phyloP scores from a whole-genome alignment of 2,797 vertebrate species.

The Trematomus bernacchii region DNA sequence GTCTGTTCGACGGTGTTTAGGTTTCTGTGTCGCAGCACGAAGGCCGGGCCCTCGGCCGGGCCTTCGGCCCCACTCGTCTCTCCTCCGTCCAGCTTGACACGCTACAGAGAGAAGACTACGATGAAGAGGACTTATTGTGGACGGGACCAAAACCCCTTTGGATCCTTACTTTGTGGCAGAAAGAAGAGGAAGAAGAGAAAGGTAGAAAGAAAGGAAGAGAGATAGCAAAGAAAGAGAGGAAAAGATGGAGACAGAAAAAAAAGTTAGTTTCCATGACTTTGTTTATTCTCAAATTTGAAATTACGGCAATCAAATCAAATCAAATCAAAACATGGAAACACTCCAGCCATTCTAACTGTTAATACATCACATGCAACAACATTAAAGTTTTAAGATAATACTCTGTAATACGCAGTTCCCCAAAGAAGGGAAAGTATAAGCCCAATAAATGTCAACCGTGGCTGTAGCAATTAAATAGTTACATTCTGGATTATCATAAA shows the following conservation, averaged over 20 bases:
- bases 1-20: conserved; percentile 52
- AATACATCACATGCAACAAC: neutral
- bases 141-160: conserved; percentile 13
- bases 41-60: conserved; percentile 78
- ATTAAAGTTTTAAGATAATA: neutral
- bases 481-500: neutral
- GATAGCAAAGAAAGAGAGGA: conserved; percentile 1
- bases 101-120: conserved; percentile 28
- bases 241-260: neutral
- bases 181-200: neutral
- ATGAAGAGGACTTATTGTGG: conserved; percentile 1
- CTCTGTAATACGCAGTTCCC: neutral
- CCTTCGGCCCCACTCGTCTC: conserved; percentile 76
- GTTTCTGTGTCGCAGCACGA: conserved; percentile 83
- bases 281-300: conserved; percentile 13
- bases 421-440: neutral
- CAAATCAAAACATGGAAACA: neutral
- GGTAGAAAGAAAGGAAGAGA: conserved; percentile 1
- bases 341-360: neutral
- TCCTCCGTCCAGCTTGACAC: conserved; percentile 85
- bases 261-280: neutral
- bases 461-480: neutral
- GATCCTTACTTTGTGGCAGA: conserved; percentile 4
- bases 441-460: neutral
- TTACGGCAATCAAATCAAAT: neutral